phyloP scores from a whole-genome alignment of 2,888 invertebrate species.

The Yponomeuta sedellus region DNA sequence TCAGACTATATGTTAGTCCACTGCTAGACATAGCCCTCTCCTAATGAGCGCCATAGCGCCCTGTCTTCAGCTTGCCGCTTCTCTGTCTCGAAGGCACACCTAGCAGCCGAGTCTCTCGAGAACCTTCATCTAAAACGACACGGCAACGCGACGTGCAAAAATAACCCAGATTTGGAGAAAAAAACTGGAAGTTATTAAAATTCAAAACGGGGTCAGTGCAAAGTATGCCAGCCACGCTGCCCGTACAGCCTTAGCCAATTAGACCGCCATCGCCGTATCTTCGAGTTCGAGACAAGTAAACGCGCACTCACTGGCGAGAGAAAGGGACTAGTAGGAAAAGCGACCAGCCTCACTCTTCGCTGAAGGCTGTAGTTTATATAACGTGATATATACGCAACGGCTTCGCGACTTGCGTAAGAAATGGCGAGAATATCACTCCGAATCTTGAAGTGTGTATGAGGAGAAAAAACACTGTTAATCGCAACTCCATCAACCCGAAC shows the following conservation, averaged over 20 bases:
- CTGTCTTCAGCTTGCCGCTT: too few relatives aligned
- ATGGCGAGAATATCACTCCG: neutral
- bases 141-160: neutral
- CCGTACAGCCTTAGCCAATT: neutral
- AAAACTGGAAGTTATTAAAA: neutral
- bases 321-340: too few relatives aligned
- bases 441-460: neutral
- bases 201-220: neutral
- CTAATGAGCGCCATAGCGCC: too few relatives aligned
- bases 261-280: neutral
- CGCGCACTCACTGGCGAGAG: too few relatives aligned
- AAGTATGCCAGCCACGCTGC: neutral
- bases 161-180: neutral
- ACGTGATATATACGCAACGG: neutral
- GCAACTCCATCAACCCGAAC: too few relatives aligned
- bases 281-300: neutral
- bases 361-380: neutral
- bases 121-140: neutral
- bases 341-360: too few relatives aligned
- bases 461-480: too few relatives aligned
- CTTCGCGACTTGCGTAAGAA: neutral
- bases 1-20: too few relatives aligned
- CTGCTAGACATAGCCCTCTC: too few relatives aligned
- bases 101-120: neutral
- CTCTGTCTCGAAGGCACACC: neutral